These are phyloP conservation scores for Meliscaeva auricollis DNA, from an alignment of 2,888 invertebrate species.

Conservation along the genomic window DNA sequence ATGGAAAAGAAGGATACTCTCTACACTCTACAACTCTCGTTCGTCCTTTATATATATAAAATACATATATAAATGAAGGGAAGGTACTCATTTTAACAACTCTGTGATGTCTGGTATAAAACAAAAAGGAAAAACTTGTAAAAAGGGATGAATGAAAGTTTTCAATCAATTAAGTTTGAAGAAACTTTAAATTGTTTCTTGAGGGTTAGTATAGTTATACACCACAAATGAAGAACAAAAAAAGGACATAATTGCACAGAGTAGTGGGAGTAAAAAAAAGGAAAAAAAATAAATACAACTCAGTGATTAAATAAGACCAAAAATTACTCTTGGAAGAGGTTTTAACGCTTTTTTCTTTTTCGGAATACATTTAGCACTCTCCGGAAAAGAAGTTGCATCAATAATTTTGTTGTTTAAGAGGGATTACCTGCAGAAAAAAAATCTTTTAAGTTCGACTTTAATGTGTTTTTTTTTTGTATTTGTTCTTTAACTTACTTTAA, in stretches of 20 bases:
- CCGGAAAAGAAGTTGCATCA: background rate
- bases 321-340: background rate
- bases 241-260: background rate
- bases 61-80: too few relatives aligned
- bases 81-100: background rate
- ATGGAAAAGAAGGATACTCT: background rate
- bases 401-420: constrained; percentile 7
- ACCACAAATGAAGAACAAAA: constrained; percentile 15
- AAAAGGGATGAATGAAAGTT: constrained; percentile 44
- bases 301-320: background rate
- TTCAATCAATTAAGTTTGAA: constrained; percentile 60
- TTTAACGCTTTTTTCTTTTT: background rate
- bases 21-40: too few relatives aligned
- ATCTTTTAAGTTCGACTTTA: too few relatives aligned
- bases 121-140: background rate
- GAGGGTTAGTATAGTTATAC: constrained; percentile 26
- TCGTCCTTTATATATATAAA: too few relatives aligned
- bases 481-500: too few relatives aligned
- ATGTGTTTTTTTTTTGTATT: too few relatives aligned
- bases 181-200: constrained; percentile 47
- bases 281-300: background rate
- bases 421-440: too few relatives aligned
- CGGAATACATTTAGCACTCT: background rate
- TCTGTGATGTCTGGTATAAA: background rate
- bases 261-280: background rate